A percentile compares a stretch with the other conserved stretches of the same genome.
Evolutionary conservation across 2,113 vertebrate genomes (phyloP).

Genomic region (Lagenorhynchus albirostris): DNA sequence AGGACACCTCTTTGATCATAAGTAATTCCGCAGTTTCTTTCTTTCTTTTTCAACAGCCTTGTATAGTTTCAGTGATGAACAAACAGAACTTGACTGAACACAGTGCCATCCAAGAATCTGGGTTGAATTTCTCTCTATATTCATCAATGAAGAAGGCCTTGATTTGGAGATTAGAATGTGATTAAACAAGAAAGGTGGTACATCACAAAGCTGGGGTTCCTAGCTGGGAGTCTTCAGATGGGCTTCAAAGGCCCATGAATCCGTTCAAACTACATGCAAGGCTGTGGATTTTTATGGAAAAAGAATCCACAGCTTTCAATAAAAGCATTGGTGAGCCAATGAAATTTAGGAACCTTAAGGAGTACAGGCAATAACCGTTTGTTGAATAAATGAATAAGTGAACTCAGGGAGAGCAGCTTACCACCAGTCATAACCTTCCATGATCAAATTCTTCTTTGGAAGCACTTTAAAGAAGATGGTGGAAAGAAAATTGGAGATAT

Average conservation of each 20-base stretch:
- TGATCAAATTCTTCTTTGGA: neutral
- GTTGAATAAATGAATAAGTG: neutral
- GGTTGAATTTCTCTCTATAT: neutral
- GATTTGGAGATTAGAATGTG: neutral
- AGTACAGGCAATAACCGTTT: neutral
- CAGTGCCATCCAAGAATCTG: neutral
- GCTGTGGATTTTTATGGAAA: neutral
- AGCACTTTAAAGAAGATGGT: neutral
- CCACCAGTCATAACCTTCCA: neutral
- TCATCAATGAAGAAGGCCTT: neutral
- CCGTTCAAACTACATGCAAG: neutral
- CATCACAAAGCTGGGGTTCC: neutral
- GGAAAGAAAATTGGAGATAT: neutral
- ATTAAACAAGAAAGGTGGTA: neutral
- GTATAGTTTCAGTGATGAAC: neutral
- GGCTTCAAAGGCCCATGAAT: neutral
- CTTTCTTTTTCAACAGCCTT: neutral
- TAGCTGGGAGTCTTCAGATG: neutral
- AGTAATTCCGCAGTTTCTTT: neutral
- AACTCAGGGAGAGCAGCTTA: neutral
- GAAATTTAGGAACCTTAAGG: neutral
- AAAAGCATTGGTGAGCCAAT: neutral
- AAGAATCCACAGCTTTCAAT: neutral
- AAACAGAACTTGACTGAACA: neutral
- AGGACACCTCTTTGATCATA: neutral